Evolutionary conservation across 2,888 invertebrate species (phyloP).

Genomic region (Machimus atricapillus): DNA sequence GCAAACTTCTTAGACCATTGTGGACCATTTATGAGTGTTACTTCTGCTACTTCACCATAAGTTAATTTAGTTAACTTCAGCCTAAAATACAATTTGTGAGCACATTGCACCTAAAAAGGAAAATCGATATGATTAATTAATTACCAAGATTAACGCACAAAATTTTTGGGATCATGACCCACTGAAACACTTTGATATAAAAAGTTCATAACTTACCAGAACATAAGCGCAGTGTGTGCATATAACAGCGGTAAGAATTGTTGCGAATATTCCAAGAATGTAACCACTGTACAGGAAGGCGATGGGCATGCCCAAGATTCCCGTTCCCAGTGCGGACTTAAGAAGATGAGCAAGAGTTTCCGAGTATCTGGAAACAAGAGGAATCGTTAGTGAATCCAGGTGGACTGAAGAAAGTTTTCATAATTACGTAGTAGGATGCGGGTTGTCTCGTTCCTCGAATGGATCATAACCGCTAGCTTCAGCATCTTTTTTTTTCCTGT

Average conservation of each 20-base stretch:
- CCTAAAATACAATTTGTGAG: slow-evolving; percentile 79
- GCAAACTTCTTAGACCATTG: slow-evolving; percentile 71
- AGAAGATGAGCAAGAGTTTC: slow-evolving; percentile 92
- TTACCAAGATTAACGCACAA: not conserved
- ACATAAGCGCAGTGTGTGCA: slow-evolving; percentile 96
- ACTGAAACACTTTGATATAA: not conserved
- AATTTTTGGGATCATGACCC: not conserved
- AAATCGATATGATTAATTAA: not conserved
- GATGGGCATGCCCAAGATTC: slow-evolving; percentile 92
- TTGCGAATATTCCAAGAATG: slow-evolving; percentile 80
- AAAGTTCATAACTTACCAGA: slow-evolving; percentile 68
- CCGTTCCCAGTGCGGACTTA: slow-evolving; percentile 95
- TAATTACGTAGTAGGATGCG: slow-evolving; percentile 81
- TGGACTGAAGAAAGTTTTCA: not conserved
- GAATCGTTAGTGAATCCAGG: not conserved
- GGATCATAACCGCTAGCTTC: slow-evolving; percentile 77
- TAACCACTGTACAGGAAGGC: slow-evolving; percentile 91
- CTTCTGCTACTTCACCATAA: slow-evolving; percentile 86
- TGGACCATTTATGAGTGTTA: slow-evolving; percentile 81
- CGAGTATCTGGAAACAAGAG: slow-evolving; percentile 72
- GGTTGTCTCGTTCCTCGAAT: slow-evolving; percentile 73
- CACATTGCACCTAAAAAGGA: slow-evolving; percentile 76
- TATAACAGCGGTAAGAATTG: slow-evolving; percentile 83
- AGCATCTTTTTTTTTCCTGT: slow-evolving; percentile 64
- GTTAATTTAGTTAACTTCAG: slow-evolving; percentile 77